A percentile compares a stretch with the other conserved stretches of the same genome.
Evolutionary conservation across 2,888 invertebrate genomes (phyloP).

Genomic region (Apamea crenata): DNA sequence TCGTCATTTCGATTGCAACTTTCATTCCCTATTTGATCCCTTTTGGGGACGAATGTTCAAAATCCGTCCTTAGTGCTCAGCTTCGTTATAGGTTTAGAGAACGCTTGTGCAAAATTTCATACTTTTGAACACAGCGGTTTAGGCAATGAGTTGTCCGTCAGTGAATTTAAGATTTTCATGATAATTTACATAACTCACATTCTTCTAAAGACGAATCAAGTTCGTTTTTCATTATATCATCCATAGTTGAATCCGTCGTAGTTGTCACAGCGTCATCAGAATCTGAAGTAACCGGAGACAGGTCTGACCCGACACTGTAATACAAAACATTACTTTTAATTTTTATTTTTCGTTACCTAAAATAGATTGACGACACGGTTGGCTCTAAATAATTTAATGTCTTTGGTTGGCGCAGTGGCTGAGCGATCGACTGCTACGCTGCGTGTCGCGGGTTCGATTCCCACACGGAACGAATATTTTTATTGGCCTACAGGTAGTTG

Average conservation of each 20-base stretch:
- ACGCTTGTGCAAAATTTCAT: not conserved
- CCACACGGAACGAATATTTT: too few relatives aligned
- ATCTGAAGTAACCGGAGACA: slow-evolving; percentile 74
- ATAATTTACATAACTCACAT: slow-evolving; percentile 74
- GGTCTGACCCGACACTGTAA: slow-evolving; percentile 89
- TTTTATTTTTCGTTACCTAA: not conserved
- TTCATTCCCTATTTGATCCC: not conserved
- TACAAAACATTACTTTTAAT: slow-evolving; percentile 13
- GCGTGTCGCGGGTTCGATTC: too few relatives aligned
- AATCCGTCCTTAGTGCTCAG: not conserved
- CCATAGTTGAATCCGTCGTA: slow-evolving; percentile 73
- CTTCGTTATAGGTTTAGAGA: not conserved
- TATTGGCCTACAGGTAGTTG: too few relatives aligned
- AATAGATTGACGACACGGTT: too few relatives aligned
- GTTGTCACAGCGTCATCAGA: slow-evolving; percentile 78
- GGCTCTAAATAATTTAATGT: too few relatives aligned
- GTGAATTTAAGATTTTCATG: not conserved
- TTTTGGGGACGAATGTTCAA: not conserved
- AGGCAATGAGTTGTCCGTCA: not conserved
- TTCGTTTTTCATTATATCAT: slow-evolving; percentile 72
- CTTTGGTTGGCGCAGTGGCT: too few relatives aligned
- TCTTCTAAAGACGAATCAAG: slow-evolving; percentile 80
- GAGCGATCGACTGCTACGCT: too few relatives aligned
- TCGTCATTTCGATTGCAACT: not conserved
- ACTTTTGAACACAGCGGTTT: not conserved